These are phyloP conservation scores for Eucidaris tribuloides DNA, from an alignment of 35 echinoderm and acorn worm species.

Conservation along the genomic window DNA sequence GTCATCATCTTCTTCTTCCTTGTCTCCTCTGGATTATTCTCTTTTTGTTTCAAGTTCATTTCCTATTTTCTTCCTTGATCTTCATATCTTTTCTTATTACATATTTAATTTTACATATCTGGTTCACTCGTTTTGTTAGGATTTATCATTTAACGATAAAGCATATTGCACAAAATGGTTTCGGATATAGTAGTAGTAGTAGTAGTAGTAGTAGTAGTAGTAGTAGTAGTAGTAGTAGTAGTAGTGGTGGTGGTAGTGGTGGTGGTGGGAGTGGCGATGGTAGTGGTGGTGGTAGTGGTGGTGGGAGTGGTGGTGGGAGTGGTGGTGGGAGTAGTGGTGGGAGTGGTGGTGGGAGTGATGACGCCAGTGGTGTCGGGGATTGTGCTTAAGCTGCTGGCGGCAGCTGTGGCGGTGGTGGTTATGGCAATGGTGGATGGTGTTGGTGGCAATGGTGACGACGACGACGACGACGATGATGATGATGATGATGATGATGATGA, in stretches of 20 bases:
- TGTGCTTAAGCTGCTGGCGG: neutral
- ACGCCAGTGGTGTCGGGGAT: neutral
- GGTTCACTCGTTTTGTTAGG: no score
- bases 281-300: neutral
- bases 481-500: conserved; percentile 47
- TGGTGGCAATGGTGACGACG: neutral
- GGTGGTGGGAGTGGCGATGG: neutral
- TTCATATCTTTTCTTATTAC: no score
- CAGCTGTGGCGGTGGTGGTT: neutral
- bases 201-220: neutral
- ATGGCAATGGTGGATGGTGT: neutral
- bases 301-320: neutral
- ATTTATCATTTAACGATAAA: no score
- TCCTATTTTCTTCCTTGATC: no score
- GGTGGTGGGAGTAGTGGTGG: neutral
- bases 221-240: neutral
- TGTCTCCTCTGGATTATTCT: no score
- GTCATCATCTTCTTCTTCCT: no score
- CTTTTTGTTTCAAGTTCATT: no score
- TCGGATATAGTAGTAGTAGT: neutral
- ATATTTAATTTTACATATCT: no score
- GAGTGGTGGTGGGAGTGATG: neutral
- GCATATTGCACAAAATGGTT: neutral
- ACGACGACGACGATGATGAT: conserved; percentile 9
- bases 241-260: neutral